Base-by-base conservation (phyloP, 1,140 invertebrate species). In the Galendromus occidentalis region DNA sequence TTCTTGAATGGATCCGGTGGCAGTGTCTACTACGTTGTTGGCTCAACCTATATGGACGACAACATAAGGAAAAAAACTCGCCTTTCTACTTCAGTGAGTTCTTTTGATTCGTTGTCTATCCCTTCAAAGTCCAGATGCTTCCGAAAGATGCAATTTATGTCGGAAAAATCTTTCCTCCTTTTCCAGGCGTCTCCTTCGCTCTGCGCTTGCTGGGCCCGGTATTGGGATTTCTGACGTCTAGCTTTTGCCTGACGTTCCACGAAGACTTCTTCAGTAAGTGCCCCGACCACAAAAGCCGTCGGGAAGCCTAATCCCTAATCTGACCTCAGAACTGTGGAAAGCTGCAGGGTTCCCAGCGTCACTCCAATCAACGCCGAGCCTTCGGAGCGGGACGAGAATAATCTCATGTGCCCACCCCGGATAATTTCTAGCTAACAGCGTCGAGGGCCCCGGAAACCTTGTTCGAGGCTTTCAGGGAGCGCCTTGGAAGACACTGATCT, bases 41-140 rank as follows among this genome's bases (percentile, higher is more conserved):
- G 74, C n/a, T 30, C 71, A 29, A 74, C 74, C 9, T 70, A 74
- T 30, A 67, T 75, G 29, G 74, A 75, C 65, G 73, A 76, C 66
- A 76, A 75, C 65, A 69, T 74, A 69, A 70, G 22, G 75, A 73
- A 65, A 69, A 69, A 44, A 73, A 75, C 64, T 67, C 72, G 18
- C 71, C 74, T 14, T 42, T 75, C 18, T 71, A 72, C 42, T 71
- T 72, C 63, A 70, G 71, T 71, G 33, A 65, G 33, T 39, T 39
- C 64, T 17, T 39, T 4, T 4, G 4, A 39, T n/a, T n/a, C n/a
- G 9, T 39, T 39, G 4, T 39, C 33, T 39, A 4, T 6, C 33
- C 33, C 9, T 39, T 39, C n/a, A n/a, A n/a, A 9, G 33, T 39
- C 9, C 4, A 39, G 9, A 6, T 6, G 4, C 33, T 39, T 39